Conservation (phyloP, 2,113 vertebrate species). For the Neolamprologus hecqui region DNA sequence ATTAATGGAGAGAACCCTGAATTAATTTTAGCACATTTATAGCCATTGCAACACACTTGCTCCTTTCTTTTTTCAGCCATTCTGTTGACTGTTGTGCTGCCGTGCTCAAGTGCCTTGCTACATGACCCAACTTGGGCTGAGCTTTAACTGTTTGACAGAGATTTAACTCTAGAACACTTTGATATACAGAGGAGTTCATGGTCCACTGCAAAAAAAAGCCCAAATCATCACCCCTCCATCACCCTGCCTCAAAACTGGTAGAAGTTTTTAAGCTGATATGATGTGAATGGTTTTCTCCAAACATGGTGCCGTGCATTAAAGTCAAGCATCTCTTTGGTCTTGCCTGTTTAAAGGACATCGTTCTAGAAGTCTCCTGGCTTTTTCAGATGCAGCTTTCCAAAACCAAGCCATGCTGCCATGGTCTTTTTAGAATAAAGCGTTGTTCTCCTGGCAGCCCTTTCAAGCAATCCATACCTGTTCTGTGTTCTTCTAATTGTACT, state of each 20-base stretch:
- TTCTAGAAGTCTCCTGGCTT: neutral
- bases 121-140: neutral
- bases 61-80: neutral
- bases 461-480: neutral
- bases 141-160: neutral
- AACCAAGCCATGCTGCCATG: neutral
- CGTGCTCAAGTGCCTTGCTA: fast-evolving
- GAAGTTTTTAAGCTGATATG: neutral
- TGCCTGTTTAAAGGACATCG: neutral
- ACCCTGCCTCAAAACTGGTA: neutral
- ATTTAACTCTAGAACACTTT: neutral
- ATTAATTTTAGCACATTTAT: neutral
- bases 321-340: neutral
- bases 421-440: fast-evolving
- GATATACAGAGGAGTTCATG: neutral
- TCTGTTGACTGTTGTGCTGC: neutral
- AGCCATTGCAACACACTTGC: neutral
- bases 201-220: neutral
- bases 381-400: neutral
- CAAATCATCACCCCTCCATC: neutral
- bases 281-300: neutral
- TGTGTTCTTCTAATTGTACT: neutral
- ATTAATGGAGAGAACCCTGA: neutral
- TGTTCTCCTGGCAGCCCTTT: fast-evolving
- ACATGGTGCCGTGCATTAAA: neutral